These are phyloP conservation scores for Nymphalis io DNA, from an alignment of 1,140 invertebrate genomes.

Conservation along the genomic window DNA sequence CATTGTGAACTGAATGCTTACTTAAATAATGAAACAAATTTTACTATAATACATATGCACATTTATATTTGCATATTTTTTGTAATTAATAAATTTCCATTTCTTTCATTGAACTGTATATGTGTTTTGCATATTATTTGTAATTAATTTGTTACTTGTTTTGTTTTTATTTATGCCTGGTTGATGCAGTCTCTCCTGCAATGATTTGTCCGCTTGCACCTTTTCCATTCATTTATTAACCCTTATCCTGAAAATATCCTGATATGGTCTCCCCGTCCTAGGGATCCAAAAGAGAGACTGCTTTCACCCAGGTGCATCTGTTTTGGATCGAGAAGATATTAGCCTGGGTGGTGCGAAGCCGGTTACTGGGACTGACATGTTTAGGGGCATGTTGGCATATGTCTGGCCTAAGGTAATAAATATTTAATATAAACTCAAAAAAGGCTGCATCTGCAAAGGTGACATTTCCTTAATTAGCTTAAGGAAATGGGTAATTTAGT, in stretches of 20 bases:
- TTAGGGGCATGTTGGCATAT: slow-evolving; percentile 93
- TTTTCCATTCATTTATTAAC: slow-evolving; percentile 39
- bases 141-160: slow-evolving; percentile 38
- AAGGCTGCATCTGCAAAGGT: neutral
- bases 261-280: slow-evolving; percentile 67
- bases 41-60: too few relatives aligned
- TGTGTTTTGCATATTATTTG: slow-evolving; percentile 10
- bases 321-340: slow-evolving; percentile 85
- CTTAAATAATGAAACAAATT: too few relatives aligned
- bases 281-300: slow-evolving; percentile 88
- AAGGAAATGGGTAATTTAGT: too few relatives aligned
- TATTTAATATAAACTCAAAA: slow-evolving; percentile 13
- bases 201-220: slow-evolving; percentile 46
- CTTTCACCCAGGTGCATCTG: slow-evolving; percentile 93
- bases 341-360: slow-evolving; percentile 81
- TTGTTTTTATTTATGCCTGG: slow-evolving; percentile 72
- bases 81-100: neutral
- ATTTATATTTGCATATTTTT: neutral
- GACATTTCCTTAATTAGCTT: too few relatives aligned
- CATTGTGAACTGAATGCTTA: neutral
- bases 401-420: slow-evolving; percentile 94
- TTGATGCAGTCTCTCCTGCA: slow-evolving; percentile 65
- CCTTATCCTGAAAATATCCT: slow-evolving; percentile 55
- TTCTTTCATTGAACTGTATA: neutral
- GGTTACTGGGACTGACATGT: slow-evolving; percentile 90